phyloP scores from a whole-genome alignment of 2,888 invertebrate species.

The Nemoura dubitans region DNA sequence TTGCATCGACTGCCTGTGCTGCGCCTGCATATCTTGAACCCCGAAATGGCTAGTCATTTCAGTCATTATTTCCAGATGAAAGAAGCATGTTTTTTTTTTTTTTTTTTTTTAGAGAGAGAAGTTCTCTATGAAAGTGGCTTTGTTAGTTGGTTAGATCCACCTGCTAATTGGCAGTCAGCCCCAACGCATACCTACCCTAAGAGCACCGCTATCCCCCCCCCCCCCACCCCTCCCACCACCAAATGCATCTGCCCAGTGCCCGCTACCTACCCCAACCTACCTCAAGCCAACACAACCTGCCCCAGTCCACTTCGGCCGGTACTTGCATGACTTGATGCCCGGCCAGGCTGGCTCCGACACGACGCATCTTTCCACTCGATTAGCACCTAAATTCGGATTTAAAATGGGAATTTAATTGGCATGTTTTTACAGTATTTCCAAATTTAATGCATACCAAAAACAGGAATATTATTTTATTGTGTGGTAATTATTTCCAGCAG shows the following conservation, averaged over 20 bases:
- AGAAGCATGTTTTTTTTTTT: slow-evolving; percentile 29
- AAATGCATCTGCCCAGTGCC: too few species aligned
- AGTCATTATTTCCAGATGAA: slow-evolving; percentile 48
- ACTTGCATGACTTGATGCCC: neutral
- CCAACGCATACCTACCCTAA: slow-evolving; percentile 27
- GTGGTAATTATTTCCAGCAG: neutral
- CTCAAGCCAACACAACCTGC: slow-evolving; percentile 35
- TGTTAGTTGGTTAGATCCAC: slow-evolving; percentile 41
- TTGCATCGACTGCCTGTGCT: neutral
- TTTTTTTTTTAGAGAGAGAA: slow-evolving; percentile 22
- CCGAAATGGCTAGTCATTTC: slow-evolving; percentile 47
- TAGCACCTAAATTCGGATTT: neutral
- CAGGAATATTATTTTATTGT: neutral
- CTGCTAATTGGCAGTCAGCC: slow-evolving; percentile 45
- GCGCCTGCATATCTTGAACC: slow-evolving; percentile 37
- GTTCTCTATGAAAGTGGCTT: slow-evolving; percentile 42
- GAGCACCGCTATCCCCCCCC: neutral
- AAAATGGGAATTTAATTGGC: neutral
- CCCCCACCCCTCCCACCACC: neutral
- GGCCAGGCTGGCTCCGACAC: neutral
- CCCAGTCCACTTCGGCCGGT: neutral
- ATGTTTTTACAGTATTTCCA: neutral
- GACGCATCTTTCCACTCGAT: neutral
- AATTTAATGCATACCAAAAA: neutral
- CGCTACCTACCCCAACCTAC: slow-evolving; percentile 40